Percentiles rank a stretch among this genome's conserved stretches.
Evolutionary conservation across 2,797 vertebrate genomes (phyloP).

Genomic region (Silurus aristotelis): DNA sequence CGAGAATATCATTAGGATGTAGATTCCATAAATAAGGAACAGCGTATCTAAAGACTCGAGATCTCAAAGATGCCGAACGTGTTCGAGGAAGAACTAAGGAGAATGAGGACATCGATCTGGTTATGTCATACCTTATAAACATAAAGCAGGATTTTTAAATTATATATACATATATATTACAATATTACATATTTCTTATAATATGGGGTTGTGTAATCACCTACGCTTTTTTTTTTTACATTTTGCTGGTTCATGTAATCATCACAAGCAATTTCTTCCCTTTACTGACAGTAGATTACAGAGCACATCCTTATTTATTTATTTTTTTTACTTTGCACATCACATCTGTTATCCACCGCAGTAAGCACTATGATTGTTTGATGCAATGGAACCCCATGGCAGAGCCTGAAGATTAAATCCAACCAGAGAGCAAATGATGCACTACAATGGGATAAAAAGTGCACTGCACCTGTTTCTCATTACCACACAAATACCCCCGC

Average conservation of each 20-base stretch:
- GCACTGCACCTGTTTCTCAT: slow-evolving; percentile 48
- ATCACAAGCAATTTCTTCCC: background rate
- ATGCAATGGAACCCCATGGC: slow-evolving; percentile 36
- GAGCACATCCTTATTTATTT: background rate
- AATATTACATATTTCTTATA: no score
- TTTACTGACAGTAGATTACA: slow-evolving; percentile 31
- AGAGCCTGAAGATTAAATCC: slow-evolving; percentile 20
- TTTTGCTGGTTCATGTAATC: slow-evolving; percentile 1
- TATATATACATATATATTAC: no score
- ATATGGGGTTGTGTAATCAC: no score
- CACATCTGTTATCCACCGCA: slow-evolving; percentile 18
- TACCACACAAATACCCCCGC: slow-evolving; percentile 37
- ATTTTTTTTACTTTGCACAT: slow-evolving; percentile 17
- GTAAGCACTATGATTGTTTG: slow-evolving; percentile 27
- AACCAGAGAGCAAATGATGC: slow-evolving; percentile 33
- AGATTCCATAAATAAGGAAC: no score
- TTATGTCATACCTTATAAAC: no score
- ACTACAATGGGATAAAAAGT: background rate
- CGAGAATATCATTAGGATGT: no score
- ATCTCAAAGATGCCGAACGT: no score
- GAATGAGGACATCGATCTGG: no score
- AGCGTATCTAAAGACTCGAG: no score
- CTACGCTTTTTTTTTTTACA: background rate
- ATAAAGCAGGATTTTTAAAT: no score
- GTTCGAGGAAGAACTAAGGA: no score